Evolutionary conservation across 2,888 invertebrate species (phyloP).

Genomic region (Agonopterix heracliana): DNA sequence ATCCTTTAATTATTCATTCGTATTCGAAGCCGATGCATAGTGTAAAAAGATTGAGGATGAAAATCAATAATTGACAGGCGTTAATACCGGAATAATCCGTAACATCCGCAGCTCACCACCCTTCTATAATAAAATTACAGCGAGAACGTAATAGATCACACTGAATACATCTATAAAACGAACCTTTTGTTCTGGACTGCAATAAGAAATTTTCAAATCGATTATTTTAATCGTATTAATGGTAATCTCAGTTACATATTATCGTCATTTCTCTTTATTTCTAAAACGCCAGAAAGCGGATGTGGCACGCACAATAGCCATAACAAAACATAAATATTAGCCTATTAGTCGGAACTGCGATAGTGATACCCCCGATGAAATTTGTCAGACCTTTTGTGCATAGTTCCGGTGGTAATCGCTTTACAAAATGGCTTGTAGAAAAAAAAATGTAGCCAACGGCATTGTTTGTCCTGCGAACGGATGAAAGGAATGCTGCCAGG

Average conservation of each 20-base stretch:
- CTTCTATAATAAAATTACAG: conserved; percentile 47
- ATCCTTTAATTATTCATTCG: not conserved
- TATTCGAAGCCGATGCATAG: not conserved
- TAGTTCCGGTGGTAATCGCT: conserved; percentile 66
- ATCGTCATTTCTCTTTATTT: conserved; percentile 2
- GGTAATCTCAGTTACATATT: not conserved
- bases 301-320: conserved; percentile 50
- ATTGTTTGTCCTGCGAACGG: conserved; percentile 49
- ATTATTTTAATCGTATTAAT: not conserved
- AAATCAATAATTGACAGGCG: conserved; percentile 39
- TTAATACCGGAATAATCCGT: conserved; percentile 54
- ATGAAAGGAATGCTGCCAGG: conserved; percentile 57
- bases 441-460: conserved; percentile 44
- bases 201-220: not conserved
- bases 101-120: conserved; percentile 48
- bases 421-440: conserved; percentile 38
- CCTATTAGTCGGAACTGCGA: conserved; percentile 68
- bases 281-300: conserved; percentile 39
- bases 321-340: conserved; percentile 66
- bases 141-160: conserved; percentile 50
- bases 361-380: conserved; percentile 60
- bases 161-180: conserved; percentile 19
- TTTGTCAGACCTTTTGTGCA: conserved; percentile 62
- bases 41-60: no score
- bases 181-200: no score